A percentile compares a stretch with the other conserved stretches of the same genome.
These are phyloP conservation scores for Mastomys coucha DNA, from an alignment of 2,113 vertebrate genomes.

Conservation along the genomic window DNA sequence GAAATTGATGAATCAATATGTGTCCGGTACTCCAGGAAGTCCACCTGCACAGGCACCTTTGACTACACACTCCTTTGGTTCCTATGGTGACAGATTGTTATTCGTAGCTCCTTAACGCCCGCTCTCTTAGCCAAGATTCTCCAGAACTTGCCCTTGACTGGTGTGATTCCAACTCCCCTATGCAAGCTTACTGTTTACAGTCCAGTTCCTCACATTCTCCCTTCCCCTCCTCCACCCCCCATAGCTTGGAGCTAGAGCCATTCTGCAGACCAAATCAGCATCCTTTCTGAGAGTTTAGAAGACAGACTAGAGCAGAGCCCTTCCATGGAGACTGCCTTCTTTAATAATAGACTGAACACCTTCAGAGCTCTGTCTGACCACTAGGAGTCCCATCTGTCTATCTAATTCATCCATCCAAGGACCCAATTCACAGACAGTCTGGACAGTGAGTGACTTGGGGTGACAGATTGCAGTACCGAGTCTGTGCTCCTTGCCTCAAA, in stretches of 20 bases:
- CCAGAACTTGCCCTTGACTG: not conserved
- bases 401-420: slow-evolving; percentile 7
- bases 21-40: not conserved
- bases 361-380: not conserved
- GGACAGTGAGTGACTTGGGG: not conserved
- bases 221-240: accelerated
- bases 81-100: not conserved
- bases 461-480: not conserved
- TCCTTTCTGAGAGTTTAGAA: not conserved
- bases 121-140: not conserved
- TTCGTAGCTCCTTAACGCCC: not conserved
- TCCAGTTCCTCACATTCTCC: not conserved
- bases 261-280: not conserved
- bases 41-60: not conserved
- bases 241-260: no score
- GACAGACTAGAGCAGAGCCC: not conserved
- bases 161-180: not conserved
- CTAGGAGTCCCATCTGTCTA: not conserved
- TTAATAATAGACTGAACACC: not conserved
- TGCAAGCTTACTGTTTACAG: not conserved
- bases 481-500: not conserved
- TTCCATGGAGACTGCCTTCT: not conserved
- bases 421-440: not conserved
- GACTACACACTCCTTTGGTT: not conserved
- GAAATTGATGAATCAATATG: not conserved